phyloP scores from a whole-genome alignment of 2,113 vertebrate species.

The Erinaceus europaeus region DNA sequence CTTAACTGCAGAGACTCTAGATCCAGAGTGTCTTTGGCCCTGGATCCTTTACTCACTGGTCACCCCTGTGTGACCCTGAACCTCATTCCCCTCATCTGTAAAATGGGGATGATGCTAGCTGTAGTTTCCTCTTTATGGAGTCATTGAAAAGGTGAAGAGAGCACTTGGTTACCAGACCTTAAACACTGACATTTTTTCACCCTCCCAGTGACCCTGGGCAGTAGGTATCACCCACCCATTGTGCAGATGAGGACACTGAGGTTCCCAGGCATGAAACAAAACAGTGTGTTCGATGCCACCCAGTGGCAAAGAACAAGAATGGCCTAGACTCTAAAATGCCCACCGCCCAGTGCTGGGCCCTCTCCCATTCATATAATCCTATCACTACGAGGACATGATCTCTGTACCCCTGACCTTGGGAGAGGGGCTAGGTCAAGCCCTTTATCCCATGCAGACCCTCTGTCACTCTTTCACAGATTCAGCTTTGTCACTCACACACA shows the following conservation, averaged over 20 bases:
- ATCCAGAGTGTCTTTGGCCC: background rate
- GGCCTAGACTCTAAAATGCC: no score
- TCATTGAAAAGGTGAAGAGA: background rate
- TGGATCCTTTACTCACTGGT: no score
- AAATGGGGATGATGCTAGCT: no score
- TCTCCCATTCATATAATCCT: no score
- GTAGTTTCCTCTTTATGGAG: background rate
- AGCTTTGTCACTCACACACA: background rate
- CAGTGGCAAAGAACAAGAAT: background rate
- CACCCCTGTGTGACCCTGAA: no score
- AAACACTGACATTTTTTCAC: fast-evolving
- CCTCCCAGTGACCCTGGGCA: background rate
- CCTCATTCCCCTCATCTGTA: background rate
- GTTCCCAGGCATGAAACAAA: background rate
- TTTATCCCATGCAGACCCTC: background rate
- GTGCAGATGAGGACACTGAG: background rate
- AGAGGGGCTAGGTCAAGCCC: background rate
- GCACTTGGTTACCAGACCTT: background rate
- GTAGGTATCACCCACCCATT: no score
- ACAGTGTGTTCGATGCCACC: background rate
- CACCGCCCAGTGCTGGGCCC: no score
- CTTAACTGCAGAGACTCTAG: background rate
- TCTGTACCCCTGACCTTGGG: background rate
- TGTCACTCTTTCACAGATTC: background rate
- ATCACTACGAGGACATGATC: background rate